These are phyloP conservation scores for Anas platyrhynchos DNA, from an alignment of 2,113 vertebrate genomes.

Conservation along the genomic window DNA sequence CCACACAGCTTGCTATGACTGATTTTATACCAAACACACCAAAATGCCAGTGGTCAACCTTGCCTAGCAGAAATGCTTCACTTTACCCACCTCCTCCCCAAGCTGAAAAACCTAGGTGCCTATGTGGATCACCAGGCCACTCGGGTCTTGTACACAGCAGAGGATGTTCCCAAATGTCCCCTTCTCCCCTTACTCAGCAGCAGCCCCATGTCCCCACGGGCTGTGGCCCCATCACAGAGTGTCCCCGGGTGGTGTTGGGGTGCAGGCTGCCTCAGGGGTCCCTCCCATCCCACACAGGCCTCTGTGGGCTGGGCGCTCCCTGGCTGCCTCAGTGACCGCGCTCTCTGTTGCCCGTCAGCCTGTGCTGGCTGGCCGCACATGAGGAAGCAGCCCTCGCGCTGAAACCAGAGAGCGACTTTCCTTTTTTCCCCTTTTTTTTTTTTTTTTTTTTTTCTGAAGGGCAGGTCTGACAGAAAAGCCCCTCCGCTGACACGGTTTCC, in stretches of 20 bases:
- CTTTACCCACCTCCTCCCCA: background rate
- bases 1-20: background rate
- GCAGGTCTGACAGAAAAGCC: background rate
- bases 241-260: background rate
- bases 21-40: background rate
- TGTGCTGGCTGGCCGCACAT: background rate
- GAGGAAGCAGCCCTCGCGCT: background rate
- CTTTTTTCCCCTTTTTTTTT: background rate
- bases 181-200: background rate
- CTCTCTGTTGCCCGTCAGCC: fast-evolving
- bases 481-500: background rate
- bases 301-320: background rate
- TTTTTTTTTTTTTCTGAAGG: background rate
- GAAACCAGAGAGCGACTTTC: background rate
- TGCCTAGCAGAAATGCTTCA: background rate
- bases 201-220: fast-evolving
- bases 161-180: background rate
- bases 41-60: background rate
- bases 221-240: no score
- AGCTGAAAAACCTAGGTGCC: background rate
- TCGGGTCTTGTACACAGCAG: background rate
- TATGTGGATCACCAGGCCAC: background rate
- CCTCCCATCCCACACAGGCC: background rate
- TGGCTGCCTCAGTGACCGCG: background rate
- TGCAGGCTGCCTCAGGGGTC: background rate